Evolutionary conservation across 2,888 invertebrate genomes (phyloP).

Genomic region (Chesias legatella): DNA sequence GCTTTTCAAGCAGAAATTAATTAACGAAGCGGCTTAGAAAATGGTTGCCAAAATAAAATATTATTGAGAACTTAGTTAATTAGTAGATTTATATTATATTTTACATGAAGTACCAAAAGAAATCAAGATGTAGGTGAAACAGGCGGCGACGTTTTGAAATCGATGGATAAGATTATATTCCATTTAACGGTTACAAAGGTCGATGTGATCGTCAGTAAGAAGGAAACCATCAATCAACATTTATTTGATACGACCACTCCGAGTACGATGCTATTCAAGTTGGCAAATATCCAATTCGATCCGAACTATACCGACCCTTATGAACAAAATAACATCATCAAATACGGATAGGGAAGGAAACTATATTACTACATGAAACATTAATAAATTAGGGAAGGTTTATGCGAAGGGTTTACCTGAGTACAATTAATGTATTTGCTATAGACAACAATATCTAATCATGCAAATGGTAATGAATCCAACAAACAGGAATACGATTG

Average conservation of each 20-base stretch:
- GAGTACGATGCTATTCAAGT: conserved; percentile 62
- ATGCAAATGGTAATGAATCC: neutral
- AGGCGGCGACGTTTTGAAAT: conserved; percentile 31
- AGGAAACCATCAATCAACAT: conserved; percentile 70
- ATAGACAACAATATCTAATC: conserved; percentile 7
- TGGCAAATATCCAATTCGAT: conserved; percentile 66
- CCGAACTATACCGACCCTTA: conserved; percentile 16
- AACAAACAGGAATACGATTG: conserved; percentile 5
- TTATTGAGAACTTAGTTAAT: no score
- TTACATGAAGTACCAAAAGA: no score
- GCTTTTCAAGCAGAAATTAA: no score
- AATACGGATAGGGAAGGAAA: conserved; percentile 18
- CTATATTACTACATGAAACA: conserved; percentile 6
- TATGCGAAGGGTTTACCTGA: conserved; percentile 6
- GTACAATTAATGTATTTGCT: conserved; percentile 2
- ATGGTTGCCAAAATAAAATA: no score
- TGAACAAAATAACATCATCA: conserved; percentile 11
- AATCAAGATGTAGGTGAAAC: conserved; percentile 1
- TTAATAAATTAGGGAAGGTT: conserved; percentile 7
- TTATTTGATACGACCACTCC: conserved; percentile 67
- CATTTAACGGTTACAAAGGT: conserved; percentile 48
- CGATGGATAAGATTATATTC: conserved; percentile 38
- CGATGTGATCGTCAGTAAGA: conserved; percentile 51
- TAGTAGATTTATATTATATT: no score
- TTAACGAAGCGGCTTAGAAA: no score